A percentile compares a stretch with the other conserved stretches of the same genome.
Conservation (phyloP, 2,888 invertebrate species). For the Campoplex capitator region DNA sequence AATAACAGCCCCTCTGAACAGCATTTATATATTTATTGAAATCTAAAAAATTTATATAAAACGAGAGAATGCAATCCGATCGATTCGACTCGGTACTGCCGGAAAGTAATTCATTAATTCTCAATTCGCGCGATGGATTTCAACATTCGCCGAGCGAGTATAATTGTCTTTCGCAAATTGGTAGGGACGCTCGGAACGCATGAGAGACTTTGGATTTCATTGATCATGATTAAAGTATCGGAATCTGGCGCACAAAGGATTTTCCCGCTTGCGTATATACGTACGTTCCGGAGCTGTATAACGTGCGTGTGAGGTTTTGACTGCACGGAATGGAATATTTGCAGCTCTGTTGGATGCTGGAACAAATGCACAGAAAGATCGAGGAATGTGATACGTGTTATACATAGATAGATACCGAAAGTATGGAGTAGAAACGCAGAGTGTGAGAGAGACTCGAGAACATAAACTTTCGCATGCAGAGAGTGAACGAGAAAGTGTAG, state of each 20-base stretch:
- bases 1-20: neutral
- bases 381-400: slow-evolving; percentile 39
- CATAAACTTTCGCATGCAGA: slow-evolving; percentile 42
- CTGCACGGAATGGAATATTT: slow-evolving; percentile 49
- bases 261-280: neutral
- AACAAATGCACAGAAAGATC: slow-evolving; percentile 48
- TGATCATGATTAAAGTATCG: slow-evolving; percentile 44
- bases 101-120: slow-evolving; percentile 39
- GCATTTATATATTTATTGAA: slow-evolving; percentile 16
- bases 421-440: slow-evolving; percentile 21
- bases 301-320: neutral
- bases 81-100: neutral
- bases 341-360: slow-evolving; percentile 48
- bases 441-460: slow-evolving; percentile 27
- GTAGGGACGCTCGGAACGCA: slow-evolving; percentile 24
- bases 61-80: neutral
- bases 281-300: neutral
- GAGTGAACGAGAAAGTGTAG: slow-evolving; percentile 16
- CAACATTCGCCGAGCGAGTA: slow-evolving; percentile 45
- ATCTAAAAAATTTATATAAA: neutral
- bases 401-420: slow-evolving; percentile 29
- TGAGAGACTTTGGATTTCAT: slow-evolving; percentile 38
- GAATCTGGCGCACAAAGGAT: slow-evolving; percentile 16
- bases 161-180: slow-evolving; percentile 50
- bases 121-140: slow-evolving; percentile 14